These are phyloP conservation scores for Casuarius casuarius DNA, from an alignment of 2,113 vertebrate species.

Conservation along the genomic window DNA sequence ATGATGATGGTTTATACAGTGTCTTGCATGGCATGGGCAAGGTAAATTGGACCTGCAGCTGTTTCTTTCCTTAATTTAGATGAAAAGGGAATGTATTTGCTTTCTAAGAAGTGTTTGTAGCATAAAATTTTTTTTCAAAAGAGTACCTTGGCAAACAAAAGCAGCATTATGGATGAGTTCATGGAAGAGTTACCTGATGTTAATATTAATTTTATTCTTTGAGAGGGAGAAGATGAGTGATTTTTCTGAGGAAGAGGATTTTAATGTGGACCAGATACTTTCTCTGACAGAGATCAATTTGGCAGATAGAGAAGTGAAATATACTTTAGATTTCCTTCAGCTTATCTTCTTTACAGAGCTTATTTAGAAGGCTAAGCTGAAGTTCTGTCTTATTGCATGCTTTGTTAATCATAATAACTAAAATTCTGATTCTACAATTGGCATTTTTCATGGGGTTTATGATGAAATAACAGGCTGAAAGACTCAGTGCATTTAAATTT, in stretches of 20 bases:
- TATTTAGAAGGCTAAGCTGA: not conserved
- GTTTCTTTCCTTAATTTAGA: not conserved
- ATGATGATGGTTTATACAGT: no score
- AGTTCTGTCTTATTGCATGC: not conserved
- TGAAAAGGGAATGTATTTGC: not conserved
- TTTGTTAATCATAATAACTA: not conserved
- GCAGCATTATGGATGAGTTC: not conserved
- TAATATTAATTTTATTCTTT: not conserved
- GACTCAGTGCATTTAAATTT: not conserved
- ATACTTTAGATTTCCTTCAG: not conserved
- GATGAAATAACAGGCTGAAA: not conserved
- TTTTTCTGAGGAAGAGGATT: rapidly evolving
- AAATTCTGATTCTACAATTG: not conserved
- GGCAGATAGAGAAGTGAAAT: not conserved
- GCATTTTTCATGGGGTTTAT: not conserved
- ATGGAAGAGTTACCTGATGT: not conserved
- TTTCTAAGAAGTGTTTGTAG: not conserved
- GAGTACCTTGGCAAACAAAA: not conserved
- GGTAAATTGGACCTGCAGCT: not conserved
- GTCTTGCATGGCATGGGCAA: no score
- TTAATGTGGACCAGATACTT: not conserved
- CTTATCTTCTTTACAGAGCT: not conserved
- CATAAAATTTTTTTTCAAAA: not conserved
- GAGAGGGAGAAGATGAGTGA: not conserved
- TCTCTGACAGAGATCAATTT: not conserved